phyloP scores from a whole-genome alignment of 2,797 vertebrate species.

The Meda fulgida region DNA sequence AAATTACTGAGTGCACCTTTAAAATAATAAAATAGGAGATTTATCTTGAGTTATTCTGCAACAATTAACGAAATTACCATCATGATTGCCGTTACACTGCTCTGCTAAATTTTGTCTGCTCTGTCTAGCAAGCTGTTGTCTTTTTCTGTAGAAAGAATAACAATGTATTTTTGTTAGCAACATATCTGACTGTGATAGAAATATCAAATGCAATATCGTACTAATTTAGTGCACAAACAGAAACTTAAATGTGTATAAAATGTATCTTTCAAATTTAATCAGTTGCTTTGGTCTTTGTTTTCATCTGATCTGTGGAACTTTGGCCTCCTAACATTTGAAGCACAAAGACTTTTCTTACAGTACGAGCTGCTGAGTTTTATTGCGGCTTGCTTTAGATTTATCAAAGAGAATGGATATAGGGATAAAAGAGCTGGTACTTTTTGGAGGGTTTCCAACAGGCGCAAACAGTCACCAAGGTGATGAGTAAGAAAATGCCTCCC shows the following conservation, averaged over 20 bases:
- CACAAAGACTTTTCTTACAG: slow-evolving; percentile 22
- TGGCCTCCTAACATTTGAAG: slow-evolving; percentile 30
- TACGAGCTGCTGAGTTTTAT: slow-evolving; percentile 3
- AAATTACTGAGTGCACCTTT: not conserved
- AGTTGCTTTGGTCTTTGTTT: slow-evolving; percentile 7
- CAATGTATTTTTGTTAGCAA: not conserved
- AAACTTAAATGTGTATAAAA: not conserved
- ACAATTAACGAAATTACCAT: slow-evolving; percentile 76
- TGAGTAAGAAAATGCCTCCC: slow-evolving; percentile 96
- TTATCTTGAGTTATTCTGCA: not conserved
- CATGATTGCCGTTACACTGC: slow-evolving; percentile 86
- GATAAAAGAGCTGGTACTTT: slow-evolving; percentile 79
- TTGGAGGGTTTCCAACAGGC: slow-evolving; percentile 99
- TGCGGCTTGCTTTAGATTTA: slow-evolving; percentile 17
- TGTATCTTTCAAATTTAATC: not conserved
- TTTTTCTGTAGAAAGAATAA: slow-evolving; percentile 79
- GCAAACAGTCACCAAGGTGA: slow-evolving; percentile 97
- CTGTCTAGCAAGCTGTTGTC: slow-evolving; percentile 84
- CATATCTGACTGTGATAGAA: not conserved
- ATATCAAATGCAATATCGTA: not conserved
- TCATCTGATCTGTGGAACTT: slow-evolving; percentile 9
- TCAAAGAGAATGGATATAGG: slow-evolving; percentile 22
- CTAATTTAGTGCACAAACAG: not conserved
- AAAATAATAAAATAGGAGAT: not conserved
- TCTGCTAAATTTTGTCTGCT: slow-evolving; percentile 79